A percentile compares a stretch with the other conserved stretches of the same genome.
Conservation (phyloP, 2,888 invertebrate species). For the Augiades crinisus region DNA sequence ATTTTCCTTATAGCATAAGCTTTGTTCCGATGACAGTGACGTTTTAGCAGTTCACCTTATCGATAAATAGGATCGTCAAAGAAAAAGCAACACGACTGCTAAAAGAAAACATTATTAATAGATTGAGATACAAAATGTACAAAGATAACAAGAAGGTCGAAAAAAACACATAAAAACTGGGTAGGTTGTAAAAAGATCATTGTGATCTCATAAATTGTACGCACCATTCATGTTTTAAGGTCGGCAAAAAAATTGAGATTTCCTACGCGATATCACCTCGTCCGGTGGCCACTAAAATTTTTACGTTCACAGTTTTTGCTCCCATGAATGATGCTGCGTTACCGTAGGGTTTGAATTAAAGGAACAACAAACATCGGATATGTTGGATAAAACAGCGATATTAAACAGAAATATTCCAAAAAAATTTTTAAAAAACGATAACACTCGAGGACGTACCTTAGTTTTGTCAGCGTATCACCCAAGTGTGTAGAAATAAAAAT, state of each 20-base stretch:
- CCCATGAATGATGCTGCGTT: slow-evolving; percentile 38
- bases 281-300: slow-evolving; percentile 65
- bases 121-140: slow-evolving; percentile 77
- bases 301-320: slow-evolving; percentile 36
- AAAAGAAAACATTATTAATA: slow-evolving; percentile 78
- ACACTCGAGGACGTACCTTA: neutral
- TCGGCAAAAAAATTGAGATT: slow-evolving; percentile 68
- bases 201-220: slow-evolving; percentile 78
- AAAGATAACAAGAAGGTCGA: slow-evolving; percentile 56
- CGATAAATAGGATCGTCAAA: slow-evolving; percentile 56
- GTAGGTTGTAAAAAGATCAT: slow-evolving; percentile 71
- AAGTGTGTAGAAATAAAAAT: slow-evolving; percentile 40
- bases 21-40: neutral
- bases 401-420: neutral
- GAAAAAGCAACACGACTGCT: slow-evolving; percentile 58
- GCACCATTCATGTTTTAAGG: slow-evolving; percentile 74
- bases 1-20: neutral
- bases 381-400: neutral
- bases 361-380: neutral
- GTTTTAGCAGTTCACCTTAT: slow-evolving; percentile 40
- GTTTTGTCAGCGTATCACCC: slow-evolving; percentile 39
- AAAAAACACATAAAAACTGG: slow-evolving; percentile 53
- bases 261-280: slow-evolving; percentile 71
- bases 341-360: slow-evolving; percentile 11
- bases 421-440: neutral